phyloP scores from a whole-genome alignment of 2,113 vertebrate genomes.

The Vulpes vulpes region DNA sequence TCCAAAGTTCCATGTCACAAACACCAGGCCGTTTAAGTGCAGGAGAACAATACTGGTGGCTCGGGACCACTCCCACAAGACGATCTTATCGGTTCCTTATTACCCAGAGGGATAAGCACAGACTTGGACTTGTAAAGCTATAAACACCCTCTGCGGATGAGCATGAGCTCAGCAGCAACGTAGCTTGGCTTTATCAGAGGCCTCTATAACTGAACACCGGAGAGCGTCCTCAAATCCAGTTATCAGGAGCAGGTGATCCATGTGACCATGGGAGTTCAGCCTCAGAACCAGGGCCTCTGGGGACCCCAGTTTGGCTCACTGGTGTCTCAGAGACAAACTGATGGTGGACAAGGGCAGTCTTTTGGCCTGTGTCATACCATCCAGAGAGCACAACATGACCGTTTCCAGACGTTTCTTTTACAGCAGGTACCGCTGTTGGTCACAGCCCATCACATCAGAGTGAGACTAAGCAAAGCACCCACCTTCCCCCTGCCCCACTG shows the following conservation, averaged over 20 bases:
- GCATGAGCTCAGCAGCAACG: background rate
- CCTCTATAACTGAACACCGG: background rate
- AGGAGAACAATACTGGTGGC: background rate
- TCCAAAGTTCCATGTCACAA: background rate
- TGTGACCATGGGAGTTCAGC: conserved; percentile 32
- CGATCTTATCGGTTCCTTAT: background rate
- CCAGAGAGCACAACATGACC: conserved; percentile 73
- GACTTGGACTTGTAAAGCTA: background rate
- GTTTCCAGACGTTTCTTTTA: conserved; percentile 79
- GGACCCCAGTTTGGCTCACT: conserved; percentile 56
- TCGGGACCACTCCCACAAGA: background rate
- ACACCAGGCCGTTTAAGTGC: background rate
- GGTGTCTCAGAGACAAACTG: conserved; percentile 69
- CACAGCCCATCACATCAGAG: conserved; percentile 74
- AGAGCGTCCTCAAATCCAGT: conserved; percentile 4
- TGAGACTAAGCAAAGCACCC: conserved; percentile 65
- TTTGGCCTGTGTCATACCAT: conserved; percentile 65
- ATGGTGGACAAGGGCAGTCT: conserved; percentile 64
- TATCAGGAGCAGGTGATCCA: background rate
- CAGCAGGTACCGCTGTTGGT: conserved; percentile 66
- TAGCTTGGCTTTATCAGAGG: background rate
- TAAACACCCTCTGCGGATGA: background rate
- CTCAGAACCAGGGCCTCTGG: conserved; percentile 52
- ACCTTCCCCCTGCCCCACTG: conserved; percentile 32
- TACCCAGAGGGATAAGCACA: background rate